Percentiles rank a stretch among this genome's conserved stretches.
phyloP scores from a whole-genome alignment of 92 coral and sea anemone species.

The Umimayanthus chanpuru region DNA sequence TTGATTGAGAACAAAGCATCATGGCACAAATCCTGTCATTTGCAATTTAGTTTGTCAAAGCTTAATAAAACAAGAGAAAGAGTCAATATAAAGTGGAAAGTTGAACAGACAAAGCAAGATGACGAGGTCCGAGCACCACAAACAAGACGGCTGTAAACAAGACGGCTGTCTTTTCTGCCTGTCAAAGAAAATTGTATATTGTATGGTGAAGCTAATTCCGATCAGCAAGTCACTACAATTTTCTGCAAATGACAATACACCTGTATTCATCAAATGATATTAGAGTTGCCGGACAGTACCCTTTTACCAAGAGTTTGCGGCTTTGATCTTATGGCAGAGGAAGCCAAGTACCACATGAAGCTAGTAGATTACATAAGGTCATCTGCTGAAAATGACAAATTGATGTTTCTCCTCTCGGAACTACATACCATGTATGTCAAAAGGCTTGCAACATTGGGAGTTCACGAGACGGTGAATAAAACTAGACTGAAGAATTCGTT shows the following conservation, averaged over 20 bases:
- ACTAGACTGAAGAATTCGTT: no score
- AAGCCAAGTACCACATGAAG: not conserved
- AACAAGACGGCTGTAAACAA: slow-evolving; percentile 52
- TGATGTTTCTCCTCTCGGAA: no score
- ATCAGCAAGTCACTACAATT: slow-evolving; percentile 66
- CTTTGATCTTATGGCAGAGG: slow-evolving; percentile 66
- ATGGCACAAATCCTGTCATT: slow-evolving; percentile 80
- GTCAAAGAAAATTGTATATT: slow-evolving; percentile 61
- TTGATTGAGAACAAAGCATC: slow-evolving; percentile 69
- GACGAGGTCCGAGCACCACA: slow-evolving; percentile 49
- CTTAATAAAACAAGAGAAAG: slow-evolving; percentile 72
- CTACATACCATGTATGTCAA: no score
- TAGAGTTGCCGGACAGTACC: slow-evolving; percentile 59
- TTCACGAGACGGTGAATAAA: no score
- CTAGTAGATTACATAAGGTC: no score
- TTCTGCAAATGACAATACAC: slow-evolving; percentile 64
- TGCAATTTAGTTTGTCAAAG: slow-evolving; percentile 66
- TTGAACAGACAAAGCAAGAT: slow-evolving; percentile 34
- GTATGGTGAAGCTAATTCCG: slow-evolving; percentile 56
- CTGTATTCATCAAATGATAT: slow-evolving; percentile 63
- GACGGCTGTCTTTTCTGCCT: no score
- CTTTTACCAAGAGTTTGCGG: slow-evolving; percentile 64
- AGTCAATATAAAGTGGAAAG: slow-evolving; percentile 33
- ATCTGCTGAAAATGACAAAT: no score
- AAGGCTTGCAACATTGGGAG: no score